These are phyloP conservation scores for Armadillidium nasatum DNA, from an alignment of 1,140 invertebrate genomes.

Conservation along the genomic window DNA sequence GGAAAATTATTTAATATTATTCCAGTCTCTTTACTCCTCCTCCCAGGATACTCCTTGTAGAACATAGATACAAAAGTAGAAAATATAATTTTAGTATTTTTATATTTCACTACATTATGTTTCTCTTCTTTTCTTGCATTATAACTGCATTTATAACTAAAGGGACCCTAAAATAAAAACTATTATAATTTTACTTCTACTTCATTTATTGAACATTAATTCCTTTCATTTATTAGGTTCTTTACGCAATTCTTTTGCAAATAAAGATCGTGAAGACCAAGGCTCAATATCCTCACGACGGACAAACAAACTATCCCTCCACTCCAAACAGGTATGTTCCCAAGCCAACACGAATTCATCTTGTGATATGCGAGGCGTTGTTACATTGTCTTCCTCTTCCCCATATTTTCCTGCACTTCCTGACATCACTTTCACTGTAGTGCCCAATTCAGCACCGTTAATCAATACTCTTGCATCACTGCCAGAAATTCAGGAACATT, in stretches of 20 bases:
- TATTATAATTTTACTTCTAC: too few relatives aligned
- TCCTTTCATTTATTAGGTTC: neutral
- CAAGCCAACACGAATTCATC: neutral
- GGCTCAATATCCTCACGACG: neutral
- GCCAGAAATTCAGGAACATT: neutral
- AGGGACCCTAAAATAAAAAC: too few relatives aligned
- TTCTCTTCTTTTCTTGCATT: too few relatives aligned
- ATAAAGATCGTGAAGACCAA: neutral
- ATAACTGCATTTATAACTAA: too few relatives aligned
- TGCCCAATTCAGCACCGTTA: neutral
- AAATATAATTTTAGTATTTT: too few relatives aligned
- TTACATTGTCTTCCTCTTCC: neutral
- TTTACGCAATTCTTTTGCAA: neutral
- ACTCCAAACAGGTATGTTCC: conserved; percentile 3
- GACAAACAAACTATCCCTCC: neutral
- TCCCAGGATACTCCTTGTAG: too few relatives aligned
- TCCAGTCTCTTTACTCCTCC: too few relatives aligned
- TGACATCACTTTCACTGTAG: too few relatives aligned
- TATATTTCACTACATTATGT: too few relatives aligned
- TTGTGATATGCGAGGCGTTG: neutral
- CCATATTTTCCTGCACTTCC: neutral
- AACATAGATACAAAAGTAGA: too few relatives aligned
- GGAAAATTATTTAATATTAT: too few relatives aligned
- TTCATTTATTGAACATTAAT: too few relatives aligned
- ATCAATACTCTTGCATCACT: neutral